Conservation (phyloP, 1,140 invertebrate species). For the Drosophila erecta region DNA sequence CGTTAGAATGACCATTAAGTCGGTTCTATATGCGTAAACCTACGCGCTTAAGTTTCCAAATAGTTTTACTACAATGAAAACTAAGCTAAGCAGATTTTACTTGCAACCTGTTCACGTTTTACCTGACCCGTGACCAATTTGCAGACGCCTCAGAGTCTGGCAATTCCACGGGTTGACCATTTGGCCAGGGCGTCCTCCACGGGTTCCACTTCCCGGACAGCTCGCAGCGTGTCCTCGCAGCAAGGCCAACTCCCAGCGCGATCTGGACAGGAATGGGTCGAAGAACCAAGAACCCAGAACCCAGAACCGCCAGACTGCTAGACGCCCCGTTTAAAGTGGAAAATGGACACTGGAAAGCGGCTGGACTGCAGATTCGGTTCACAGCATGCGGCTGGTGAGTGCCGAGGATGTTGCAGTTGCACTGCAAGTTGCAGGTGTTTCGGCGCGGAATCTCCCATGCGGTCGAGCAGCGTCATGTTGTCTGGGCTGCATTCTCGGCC, state of each 20-base stretch:
- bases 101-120: background rate
- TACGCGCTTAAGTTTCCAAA: too few relatives aligned
- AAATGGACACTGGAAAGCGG: background rate
- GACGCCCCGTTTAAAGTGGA: slow-evolving; percentile 57
- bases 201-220: slow-evolving; percentile 12
- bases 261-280: slow-evolving; percentile 16
- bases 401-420: slow-evolving; percentile 22
- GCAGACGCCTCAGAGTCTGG: slow-evolving; percentile 32
- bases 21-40: too few relatives aligned
- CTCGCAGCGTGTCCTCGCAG: slow-evolving; percentile 28
- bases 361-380: slow-evolving; percentile 38
- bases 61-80: background rate
- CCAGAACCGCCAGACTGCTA: slow-evolving; percentile 54
- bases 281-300: background rate
- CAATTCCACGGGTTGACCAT: background rate
- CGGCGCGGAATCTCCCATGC: slow-evolving; percentile 24
- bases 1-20: background rate
- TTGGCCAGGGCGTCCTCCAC: slow-evolving; percentile 1
- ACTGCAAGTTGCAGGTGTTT: slow-evolving; percentile 59
- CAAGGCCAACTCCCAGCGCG: slow-evolving; percentile 57
- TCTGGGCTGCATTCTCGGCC: slow-evolving; percentile 42
- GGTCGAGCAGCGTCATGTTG: slow-evolving; percentile 66
- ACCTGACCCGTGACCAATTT: slow-evolving; percentile 17
- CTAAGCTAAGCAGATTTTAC: background rate
- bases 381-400: slow-evolving; percentile 48